Percentiles rank a stretch among this genome's conserved stretches.
Conservation (phyloP, 2,113 vertebrate species). For the Gracilinanus agilis region DNA sequence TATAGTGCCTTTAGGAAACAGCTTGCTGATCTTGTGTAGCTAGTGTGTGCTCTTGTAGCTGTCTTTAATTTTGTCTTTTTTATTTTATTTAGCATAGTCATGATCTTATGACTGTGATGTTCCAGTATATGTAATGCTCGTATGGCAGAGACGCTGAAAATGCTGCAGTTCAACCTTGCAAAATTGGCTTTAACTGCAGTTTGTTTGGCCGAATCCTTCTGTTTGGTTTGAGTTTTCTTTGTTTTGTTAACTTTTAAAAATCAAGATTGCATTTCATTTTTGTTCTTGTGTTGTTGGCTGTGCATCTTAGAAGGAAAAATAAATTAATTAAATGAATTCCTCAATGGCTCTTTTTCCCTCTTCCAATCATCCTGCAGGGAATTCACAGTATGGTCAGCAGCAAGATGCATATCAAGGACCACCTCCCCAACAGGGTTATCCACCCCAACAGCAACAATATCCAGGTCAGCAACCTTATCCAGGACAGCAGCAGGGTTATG, state of each 20-base stretch:
- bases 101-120: slow-evolving; percentile 86
- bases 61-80: slow-evolving; percentile 90
- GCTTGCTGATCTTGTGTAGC: slow-evolving; percentile 91
- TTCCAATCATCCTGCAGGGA: slow-evolving; percentile 89
- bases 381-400: slow-evolving; percentile 95
- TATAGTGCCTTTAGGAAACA: slow-evolving; percentile 86
- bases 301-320: slow-evolving; percentile 81
- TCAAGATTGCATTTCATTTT: slow-evolving; percentile 85
- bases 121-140: slow-evolving; percentile 88
- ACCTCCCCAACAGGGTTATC: slow-evolving; percentile 95
- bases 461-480: slow-evolving; percentile 92
- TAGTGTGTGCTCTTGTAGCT: slow-evolving; percentile 91
- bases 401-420: slow-evolving; percentile 98
- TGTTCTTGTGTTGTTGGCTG: slow-evolving; percentile 88
- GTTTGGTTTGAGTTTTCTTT: slow-evolving; percentile 88
- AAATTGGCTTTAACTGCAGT: slow-evolving; percentile 89
- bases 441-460: slow-evolving; percentile 92
- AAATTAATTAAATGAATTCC: slow-evolving; percentile 47
- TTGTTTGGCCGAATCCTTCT: slow-evolving; percentile 89
- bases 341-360: slow-evolving; percentile 73
- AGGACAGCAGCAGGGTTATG: slow-evolving; percentile 96
- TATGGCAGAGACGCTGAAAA: slow-evolving; percentile 89
- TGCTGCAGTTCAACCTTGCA: slow-evolving; percentile 88
- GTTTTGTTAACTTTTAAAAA: slow-evolving; percentile 87
- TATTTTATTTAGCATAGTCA: slow-evolving; percentile 87